Evolutionary conservation across 2,113 vertebrate genomes (phyloP), one percentile per base, ranked within the genome.

Genomic region (Neotragus pygmaeus): DNA sequence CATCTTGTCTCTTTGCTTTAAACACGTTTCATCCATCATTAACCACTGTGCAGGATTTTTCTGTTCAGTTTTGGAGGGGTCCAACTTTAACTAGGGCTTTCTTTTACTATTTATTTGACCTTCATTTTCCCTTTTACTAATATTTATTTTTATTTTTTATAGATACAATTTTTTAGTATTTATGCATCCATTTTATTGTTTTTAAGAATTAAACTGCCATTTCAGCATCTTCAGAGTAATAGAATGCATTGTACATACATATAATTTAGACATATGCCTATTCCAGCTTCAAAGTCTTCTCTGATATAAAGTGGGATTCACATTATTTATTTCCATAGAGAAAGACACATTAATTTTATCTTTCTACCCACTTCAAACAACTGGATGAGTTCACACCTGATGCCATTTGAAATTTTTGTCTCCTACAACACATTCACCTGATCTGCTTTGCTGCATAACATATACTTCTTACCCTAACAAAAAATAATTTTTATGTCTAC

Each of bases 341-440:
- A 94, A 91, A 92, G 39, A 45, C 96, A 45, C 16, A 83, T 25
- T 92, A 93, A 90, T 94, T 95, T 91, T 77, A 27, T 77, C 87
- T 84, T 95, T 96, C 73, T 92, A 88, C 36, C 19, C 7, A 96
- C 25, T 81, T 97, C n/a, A 88, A 86, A 94, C 7, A 96, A 19
- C 16, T 78, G 77, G 51, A 82, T 91, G 28, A 94, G 11, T 83
- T 90, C 27, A 97, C 55, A 66, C 28, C 33, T 80, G 93, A 85
- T 82, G 78, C 30, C 19, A 84, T 93, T 93, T 91, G 60, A 94
- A 92, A 75, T 30, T 53, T 94, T 81, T 70, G 5, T 49, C 51
- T 93, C 28, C 23, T 82, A 70, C 3, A 49, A 70, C 28, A 84
- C 33, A 92, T n/a, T 88, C 39, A 88, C 62, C 77, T 92, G 36